Evolutionary conservation across 2,888 invertebrate species (phyloP).

Genomic region (Kryphioiulus occultus): DNA sequence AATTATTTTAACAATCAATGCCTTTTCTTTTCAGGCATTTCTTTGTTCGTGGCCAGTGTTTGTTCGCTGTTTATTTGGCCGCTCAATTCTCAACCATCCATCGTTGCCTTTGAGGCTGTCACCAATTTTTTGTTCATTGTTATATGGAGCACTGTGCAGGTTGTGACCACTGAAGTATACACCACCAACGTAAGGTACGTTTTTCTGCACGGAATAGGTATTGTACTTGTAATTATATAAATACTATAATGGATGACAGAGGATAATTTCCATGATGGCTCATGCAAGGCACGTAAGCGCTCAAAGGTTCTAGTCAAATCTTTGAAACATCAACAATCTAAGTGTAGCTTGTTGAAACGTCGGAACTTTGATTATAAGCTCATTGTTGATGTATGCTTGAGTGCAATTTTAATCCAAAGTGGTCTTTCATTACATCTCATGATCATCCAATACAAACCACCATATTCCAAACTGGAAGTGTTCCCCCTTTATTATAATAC

Average conservation of each 20-base stretch:
- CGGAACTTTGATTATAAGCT: neutral
- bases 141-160: constrained; percentile 65
- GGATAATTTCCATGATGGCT: neutral
- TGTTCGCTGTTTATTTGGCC: constrained; percentile 64
- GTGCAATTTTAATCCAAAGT: neutral
- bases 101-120: constrained; percentile 65
- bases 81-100: constrained; percentile 62
- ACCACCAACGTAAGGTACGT: constrained; percentile 64
- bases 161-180: constrained; percentile 65
- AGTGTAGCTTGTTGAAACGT: neutral
- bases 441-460: neutral
- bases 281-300: too few species aligned
- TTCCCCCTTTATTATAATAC: too few species aligned
- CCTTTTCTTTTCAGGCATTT: constrained; percentile 60
- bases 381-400: neutral
- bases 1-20: neutral
- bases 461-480: too few species aligned
- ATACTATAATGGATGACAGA: too few species aligned
- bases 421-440: neutral
- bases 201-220: neutral
- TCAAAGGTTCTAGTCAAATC: neutral
- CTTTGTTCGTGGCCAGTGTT: constrained; percentile 63
- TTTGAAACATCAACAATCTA: neutral
- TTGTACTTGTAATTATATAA: too few species aligned
- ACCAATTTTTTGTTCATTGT: constrained; percentile 65